A percentile compares a stretch with the other conserved stretches of the same genome.
Conservation (phyloP, 2,888 invertebrate species). For the Xylota sylvarum region DNA sequence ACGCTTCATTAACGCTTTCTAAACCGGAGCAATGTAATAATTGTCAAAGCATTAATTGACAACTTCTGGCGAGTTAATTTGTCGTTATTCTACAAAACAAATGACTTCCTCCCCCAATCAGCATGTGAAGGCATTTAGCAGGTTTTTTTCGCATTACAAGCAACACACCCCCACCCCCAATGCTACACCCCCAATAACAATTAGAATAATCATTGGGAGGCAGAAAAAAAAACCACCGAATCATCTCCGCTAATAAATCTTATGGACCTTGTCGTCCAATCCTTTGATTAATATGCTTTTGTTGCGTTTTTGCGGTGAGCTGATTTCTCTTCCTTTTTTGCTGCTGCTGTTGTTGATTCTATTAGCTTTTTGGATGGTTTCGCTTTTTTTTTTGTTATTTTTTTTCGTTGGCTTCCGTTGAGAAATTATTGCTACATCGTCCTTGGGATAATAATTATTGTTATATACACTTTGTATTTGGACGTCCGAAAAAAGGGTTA, state of each 20-base stretch:
- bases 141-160: slow-evolving; percentile 32
- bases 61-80: slow-evolving; percentile 52
- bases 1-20: slow-evolving; percentile 33
- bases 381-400: slow-evolving; percentile 15
- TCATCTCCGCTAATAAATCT: slow-evolving; percentile 76
- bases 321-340: slow-evolving; percentile 1
- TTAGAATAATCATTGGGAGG: slow-evolving; percentile 71
- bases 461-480: slow-evolving; percentile 49
- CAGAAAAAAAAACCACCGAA: slow-evolving; percentile 57
- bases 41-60: slow-evolving; percentile 58
- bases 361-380: slow-evolving; percentile 51
- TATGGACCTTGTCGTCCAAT: slow-evolving; percentile 75
- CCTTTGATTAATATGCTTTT: slow-evolving; percentile 74
- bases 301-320: slow-evolving; percentile 54
- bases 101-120: slow-evolving; percentile 44
- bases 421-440: slow-evolving; percentile 66
- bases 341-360: slow-evolving; percentile 47
- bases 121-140: slow-evolving; percentile 61
- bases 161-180: slow-evolving; percentile 4
- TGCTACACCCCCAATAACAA: slow-evolving; percentile 61
- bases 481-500: slow-evolving; percentile 66
- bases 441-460: slow-evolving; percentile 74
- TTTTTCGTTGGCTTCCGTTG: slow-evolving; percentile 47
- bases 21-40: slow-evolving; percentile 20
- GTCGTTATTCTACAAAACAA: slow-evolving; percentile 48